Conservation (phyloP, 2,888 invertebrate genomes). For the Ennomos fuscantarius region DNA sequence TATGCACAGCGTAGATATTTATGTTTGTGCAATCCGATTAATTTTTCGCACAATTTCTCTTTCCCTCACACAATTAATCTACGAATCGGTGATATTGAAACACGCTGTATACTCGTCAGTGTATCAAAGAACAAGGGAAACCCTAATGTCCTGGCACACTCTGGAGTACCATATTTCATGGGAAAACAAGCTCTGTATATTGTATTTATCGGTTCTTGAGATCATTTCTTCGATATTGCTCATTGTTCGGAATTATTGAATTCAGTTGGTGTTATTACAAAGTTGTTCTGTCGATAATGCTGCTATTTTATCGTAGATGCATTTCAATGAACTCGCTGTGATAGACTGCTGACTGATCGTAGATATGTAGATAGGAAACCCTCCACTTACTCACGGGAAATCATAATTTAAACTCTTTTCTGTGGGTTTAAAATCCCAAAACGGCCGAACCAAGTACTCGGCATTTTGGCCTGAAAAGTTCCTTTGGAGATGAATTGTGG, state of each 20-base stretch:
- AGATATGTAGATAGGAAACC: too few relatives aligned
- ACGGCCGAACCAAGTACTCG: too few relatives aligned
- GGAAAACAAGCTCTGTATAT: constrained; percentile 31
- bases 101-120: constrained; percentile 32
- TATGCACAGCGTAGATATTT: too few relatives aligned
- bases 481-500: too few relatives aligned
- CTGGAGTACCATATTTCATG: constrained; percentile 47
- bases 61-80: too few relatives aligned
- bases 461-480: too few relatives aligned
- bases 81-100: neutral
- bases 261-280: neutral
- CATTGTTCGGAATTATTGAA: constrained; percentile 19
- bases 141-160: constrained; percentile 57
- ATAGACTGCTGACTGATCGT: neutral
- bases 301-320: constrained; percentile 7
- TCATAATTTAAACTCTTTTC: too few relatives aligned
- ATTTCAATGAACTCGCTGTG: neutral
- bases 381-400: too few relatives aligned
- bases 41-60: too few relatives aligned
- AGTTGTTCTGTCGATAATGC: constrained; percentile 11
- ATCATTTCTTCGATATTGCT: constrained; percentile 22
- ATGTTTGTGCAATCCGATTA: too few relatives aligned
- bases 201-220: constrained; percentile 17
- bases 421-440: too few relatives aligned
- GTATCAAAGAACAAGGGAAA: constrained; percentile 51